phyloP scores from a whole-genome alignment of 1,140 invertebrate species.

The Drosophila pseudoananassae region DNA sequence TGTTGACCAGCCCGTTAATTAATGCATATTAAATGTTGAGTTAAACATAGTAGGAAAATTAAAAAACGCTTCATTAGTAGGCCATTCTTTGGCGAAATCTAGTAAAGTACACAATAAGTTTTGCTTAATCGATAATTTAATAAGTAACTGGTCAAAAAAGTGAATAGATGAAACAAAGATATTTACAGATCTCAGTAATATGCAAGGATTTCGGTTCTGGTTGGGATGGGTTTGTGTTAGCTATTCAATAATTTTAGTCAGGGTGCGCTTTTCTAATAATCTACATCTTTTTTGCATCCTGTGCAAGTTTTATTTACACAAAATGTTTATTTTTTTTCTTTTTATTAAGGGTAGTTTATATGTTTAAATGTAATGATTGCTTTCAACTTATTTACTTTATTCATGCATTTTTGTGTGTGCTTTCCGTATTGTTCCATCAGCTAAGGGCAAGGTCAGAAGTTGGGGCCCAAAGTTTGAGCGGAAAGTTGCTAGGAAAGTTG shows the following conservation, averaged over 20 bases:
- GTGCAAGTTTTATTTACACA: constrained; percentile 43
- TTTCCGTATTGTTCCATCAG: constrained; percentile 24
- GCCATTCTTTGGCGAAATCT: constrained; percentile 36
- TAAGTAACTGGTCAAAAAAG: constrained; percentile 33
- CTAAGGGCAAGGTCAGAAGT: constrained; percentile 5
- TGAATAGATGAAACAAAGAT: constrained; percentile 64
- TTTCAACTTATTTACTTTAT: constrained; percentile 72
- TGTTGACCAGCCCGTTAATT: constrained; percentile 36
- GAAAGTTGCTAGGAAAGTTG: constrained; percentile 2
- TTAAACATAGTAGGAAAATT: constrained; percentile 68
- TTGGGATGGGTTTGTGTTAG: constrained; percentile 12
- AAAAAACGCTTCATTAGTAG: constrained; percentile 48
- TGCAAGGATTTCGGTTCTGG: constrained; percentile 32
- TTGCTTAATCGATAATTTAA: constrained; percentile 41
- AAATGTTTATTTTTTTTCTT: constrained; percentile 27
- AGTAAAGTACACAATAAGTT: constrained; percentile 53
- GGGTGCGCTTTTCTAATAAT: constrained; percentile 25
- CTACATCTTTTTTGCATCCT: constrained; percentile 43
- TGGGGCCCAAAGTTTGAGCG: constrained; percentile 4
- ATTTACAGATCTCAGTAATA: constrained; percentile 65
- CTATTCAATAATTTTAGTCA: constrained; percentile 34
- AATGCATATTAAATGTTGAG: constrained; percentile 48
- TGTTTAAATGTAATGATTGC: constrained; percentile 77
- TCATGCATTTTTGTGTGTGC: constrained; percentile 18
- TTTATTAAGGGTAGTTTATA: constrained; percentile 35